Evolutionary conservation across 2,797 vertebrate genomes (phyloP).

Genomic region (Molossus alvarezi): DNA sequence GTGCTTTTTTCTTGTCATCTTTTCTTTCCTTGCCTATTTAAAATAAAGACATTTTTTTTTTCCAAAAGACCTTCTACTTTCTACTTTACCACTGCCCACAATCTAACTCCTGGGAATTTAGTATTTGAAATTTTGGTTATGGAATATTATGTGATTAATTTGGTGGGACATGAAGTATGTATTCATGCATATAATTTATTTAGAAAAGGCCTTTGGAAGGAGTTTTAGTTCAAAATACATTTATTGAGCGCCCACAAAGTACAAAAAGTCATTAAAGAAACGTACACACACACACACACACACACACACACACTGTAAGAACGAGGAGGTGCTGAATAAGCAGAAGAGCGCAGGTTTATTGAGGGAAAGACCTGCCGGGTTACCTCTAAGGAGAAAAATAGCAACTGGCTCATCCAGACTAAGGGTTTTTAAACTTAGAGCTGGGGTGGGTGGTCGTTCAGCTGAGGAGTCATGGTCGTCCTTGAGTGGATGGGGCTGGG

Average conservation of each 20-base stretch:
- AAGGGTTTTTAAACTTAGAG: too few relatives aligned
- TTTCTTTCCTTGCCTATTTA: neutral
- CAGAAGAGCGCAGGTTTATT: too few relatives aligned
- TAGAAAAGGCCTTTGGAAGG: neutral
- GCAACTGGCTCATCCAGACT: too few relatives aligned
- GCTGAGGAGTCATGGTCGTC: too few relatives aligned
- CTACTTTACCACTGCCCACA: neutral
- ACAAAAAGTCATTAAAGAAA: neutral
- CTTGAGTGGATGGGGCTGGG: too few relatives aligned
- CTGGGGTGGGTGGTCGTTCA: too few relatives aligned
- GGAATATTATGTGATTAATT: neutral
- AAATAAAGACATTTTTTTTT: neutral
- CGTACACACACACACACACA: neutral
- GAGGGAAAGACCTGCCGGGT: too few relatives aligned
- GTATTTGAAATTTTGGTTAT: neutral
- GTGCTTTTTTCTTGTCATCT: neutral
- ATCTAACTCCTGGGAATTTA: neutral
- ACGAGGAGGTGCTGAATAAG: too few relatives aligned
- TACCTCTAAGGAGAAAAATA: too few relatives aligned
- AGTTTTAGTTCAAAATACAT: slow-evolving; percentile 15
- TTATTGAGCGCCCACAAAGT: neutral
- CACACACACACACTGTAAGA: too few relatives aligned
- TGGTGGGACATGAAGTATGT: neutral
- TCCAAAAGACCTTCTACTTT: neutral
- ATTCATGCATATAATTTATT: neutral